Evolutionary conservation across 2,113 vertebrate genomes (phyloP).

Genomic region (Odobenus rosmarus): DNA sequence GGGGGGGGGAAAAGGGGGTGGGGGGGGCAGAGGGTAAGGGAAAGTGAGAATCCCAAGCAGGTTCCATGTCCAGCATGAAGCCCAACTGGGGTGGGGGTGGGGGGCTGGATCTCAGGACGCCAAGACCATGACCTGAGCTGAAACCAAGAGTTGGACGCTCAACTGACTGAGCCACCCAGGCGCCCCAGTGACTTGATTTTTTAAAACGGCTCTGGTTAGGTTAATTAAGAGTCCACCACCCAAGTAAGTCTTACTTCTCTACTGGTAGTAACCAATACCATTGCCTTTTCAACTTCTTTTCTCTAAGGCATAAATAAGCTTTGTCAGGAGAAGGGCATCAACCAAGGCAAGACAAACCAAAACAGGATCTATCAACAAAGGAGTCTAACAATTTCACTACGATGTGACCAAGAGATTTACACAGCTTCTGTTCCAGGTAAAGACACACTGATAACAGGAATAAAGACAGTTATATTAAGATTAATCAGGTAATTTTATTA

Average conservation of each 20-base stretch:
- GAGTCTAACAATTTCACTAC: slow-evolving; percentile 33
- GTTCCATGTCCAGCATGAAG: not conserved
- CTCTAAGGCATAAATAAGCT: not conserved
- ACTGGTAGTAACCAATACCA: slow-evolving; percentile 38
- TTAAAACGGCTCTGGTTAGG: slow-evolving; percentile 67
- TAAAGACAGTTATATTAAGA: slow-evolving; percentile 78
- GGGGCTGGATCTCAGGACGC: not conserved
- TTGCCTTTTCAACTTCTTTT: slow-evolving; percentile 18
- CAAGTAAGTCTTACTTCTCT: slow-evolving; percentile 64
- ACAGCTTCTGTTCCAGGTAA: slow-evolving; percentile 46
- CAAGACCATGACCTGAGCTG: not conserved
- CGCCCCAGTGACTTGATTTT: slow-evolving; percentile 13
- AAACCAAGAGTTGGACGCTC: not conserved
- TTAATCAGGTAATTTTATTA: slow-evolving; percentile 87
- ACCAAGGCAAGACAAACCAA: not conserved
- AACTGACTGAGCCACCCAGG: not conserved
- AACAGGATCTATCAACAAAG: slow-evolving; percentile 42
- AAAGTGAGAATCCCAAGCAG: not conserved
- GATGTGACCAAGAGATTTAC: slow-evolving; percentile 43
- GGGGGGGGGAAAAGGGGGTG: no score
- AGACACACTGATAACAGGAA: slow-evolving; percentile 42
- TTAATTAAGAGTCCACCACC: slow-evolving; percentile 65
- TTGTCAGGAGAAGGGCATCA: no score
- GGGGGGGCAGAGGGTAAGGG: not conserved
- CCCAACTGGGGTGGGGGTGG: no score